These are phyloP conservation scores for Crotophaga sulcirostris DNA, from an alignment of 2,113 vertebrate genomes.

Conservation along the genomic window DNA sequence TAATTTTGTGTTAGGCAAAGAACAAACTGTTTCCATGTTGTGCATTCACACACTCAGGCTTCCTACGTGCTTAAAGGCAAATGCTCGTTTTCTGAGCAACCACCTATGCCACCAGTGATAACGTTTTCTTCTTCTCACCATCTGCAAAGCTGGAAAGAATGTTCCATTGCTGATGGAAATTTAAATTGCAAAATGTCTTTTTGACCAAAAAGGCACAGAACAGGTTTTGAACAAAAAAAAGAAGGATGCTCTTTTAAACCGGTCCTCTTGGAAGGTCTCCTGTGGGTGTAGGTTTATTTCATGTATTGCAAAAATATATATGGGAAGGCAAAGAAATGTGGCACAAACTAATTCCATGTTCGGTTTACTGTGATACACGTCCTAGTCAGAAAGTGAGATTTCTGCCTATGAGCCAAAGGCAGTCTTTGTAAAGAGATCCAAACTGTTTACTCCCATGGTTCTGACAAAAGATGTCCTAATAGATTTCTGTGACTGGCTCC, in stretches of 20 bases:
- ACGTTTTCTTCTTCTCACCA: neutral
- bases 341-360: neutral
- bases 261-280: neutral
- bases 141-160: neutral
- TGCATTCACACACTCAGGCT: neutral
- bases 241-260: neutral
- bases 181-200: neutral
- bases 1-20: neutral
- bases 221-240: neutral
- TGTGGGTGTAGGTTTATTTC: neutral
- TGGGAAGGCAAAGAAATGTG: neutral
- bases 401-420: neutral
- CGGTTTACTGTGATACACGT: neutral
- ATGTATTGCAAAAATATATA: neutral
- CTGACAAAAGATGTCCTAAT: neutral
- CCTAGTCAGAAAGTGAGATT: neutral
- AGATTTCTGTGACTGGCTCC: neutral
- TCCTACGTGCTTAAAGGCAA: neutral
- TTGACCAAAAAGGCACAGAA: neutral
- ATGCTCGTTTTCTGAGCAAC: accelerated
- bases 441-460: neutral
- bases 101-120: neutral
- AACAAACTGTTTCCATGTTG: neutral
- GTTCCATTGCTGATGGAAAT: neutral
- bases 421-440: neutral